Evolutionary conservation across 2,113 vertebrate genomes (phyloP).

Genomic region (Orientallactaga bullata): DNA sequence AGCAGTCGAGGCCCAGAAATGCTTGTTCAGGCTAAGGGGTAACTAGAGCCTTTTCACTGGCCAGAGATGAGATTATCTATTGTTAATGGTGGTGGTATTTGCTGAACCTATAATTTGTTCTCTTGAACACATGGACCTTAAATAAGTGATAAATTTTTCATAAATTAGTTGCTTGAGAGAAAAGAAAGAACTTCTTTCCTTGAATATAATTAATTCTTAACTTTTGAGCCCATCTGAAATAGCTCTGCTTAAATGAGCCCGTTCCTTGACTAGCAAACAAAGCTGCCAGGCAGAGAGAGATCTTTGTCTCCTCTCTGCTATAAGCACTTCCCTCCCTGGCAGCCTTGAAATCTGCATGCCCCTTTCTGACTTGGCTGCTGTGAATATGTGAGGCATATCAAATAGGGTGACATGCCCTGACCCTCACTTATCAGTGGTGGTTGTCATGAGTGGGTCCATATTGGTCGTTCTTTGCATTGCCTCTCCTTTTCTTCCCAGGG

Average conservation of each 20-base stretch:
- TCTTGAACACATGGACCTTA: constrained; percentile 37
- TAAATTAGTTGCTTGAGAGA: constrained; percentile 13
- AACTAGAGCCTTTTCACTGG: neutral
- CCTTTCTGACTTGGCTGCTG: neutral
- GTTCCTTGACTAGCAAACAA: constrained; percentile 1
- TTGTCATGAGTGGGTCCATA: neutral
- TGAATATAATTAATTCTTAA: constrained; percentile 58
- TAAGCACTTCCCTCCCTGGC: constrained; percentile 23
- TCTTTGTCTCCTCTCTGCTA: constrained; percentile 51
- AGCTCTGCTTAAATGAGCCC: neutral
- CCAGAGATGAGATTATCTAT: neutral
- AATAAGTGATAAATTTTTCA: constrained; percentile 40
- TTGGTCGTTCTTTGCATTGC: neutral
- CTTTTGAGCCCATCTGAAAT: constrained; percentile 33
- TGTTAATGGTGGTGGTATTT: constrained; percentile 9
- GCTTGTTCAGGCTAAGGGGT: neutral
- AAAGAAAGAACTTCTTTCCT: constrained; percentile 32
- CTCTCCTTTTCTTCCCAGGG: neutral
- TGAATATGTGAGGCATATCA: neutral
- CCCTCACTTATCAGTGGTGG: neutral
- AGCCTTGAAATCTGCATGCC: constrained; percentile 17
- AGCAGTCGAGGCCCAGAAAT: neutral
- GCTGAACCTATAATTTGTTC: constrained; percentile 36
- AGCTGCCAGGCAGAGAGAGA: constrained; percentile 27
- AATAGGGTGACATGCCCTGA: accelerated